Evolutionary conservation across 1,140 invertebrate species (phyloP), one percentile per base, ranked within the genome.

Genomic region (Colletes latitarsis): DNA sequence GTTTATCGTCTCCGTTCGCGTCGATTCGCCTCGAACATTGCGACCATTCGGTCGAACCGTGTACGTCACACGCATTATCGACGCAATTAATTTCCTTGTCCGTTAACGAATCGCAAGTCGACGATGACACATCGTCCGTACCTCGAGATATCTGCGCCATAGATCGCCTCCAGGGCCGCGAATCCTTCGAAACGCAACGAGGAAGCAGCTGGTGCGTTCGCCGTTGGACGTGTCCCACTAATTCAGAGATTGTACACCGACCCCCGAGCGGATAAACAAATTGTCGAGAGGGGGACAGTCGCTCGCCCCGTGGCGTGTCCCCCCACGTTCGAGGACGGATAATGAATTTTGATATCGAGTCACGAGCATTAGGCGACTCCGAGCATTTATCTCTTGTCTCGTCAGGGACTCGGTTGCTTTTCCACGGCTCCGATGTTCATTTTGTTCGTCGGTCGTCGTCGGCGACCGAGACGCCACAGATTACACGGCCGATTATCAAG

Each of bases 221-320:
- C 15, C 39, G 39, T 12, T 6, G n/a, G 49, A 69, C 66, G 62
- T 66, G 74, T 66, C 58, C 19, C 62, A 43, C 69, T 64, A 81
- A 75, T 74, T 69, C 70, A 67, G 21, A 63, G 81, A 81, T 81
- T 81, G 73, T 12, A 57, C 49, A 41, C 19, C 41, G 62, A 43
- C 77, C 71, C 30, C 49, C 52, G 39, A 21, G 55, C 71, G 78
- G 81, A 69, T 82, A 82, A 82, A 82, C 77, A 82, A 82, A 81
- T 82, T 74, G 72, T 70, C 41, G 14, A 52, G 63, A 49, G 67
- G 41, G 79, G 30, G 30, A 30, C 62, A 71, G 21, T 21, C 53
- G 46, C 60, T 60, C 30, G 53, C 52, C 57, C 21, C 66, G 55
- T 46, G 30, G 14, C n/a, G 19, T 1, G 2, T 41, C 3, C 9